phyloP scores from a whole-genome alignment of 2,888 invertebrate species.

The Chalcosyrphus nemorum region DNA sequence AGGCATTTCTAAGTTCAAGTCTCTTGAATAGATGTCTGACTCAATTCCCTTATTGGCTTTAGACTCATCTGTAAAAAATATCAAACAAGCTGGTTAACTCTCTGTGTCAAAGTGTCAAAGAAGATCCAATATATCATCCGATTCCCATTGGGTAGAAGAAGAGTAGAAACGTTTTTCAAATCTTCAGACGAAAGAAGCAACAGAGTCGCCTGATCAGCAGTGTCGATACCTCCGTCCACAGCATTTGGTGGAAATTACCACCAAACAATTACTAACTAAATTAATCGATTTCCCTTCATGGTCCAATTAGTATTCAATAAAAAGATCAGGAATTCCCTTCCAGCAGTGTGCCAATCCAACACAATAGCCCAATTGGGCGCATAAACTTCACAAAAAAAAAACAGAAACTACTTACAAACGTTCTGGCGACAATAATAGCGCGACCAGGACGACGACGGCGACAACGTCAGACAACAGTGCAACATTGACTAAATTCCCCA shows the following conservation, averaged over 20 bases:
- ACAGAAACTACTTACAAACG: not conserved
- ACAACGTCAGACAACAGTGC: conserved; percentile 3
- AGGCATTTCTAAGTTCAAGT: too few relatives aligned
- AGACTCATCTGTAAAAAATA: too few relatives aligned
- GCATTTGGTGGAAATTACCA: not conserved
- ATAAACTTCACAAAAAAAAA: not conserved
- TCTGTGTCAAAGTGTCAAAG: too few relatives aligned
- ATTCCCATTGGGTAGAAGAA: too few relatives aligned
- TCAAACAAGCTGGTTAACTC: too few relatives aligned
- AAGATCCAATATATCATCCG: too few relatives aligned
- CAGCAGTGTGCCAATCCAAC: not conserved
- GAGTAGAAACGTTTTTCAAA: too few relatives aligned
- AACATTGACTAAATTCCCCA: conserved; percentile 15
- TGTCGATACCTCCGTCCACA: too few relatives aligned
- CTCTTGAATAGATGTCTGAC: too few relatives aligned
- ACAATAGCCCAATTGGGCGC: conserved; percentile 5
- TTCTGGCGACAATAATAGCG: not conserved
- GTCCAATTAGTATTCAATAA: conserved; percentile 47
- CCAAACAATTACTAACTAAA: conserved; percentile 21
- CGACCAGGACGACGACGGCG: not conserved
- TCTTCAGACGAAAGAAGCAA: too few relatives aligned
- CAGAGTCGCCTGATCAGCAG: too few relatives aligned
- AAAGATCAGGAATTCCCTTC: conserved; percentile 28
- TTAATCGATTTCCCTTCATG: conserved; percentile 24
- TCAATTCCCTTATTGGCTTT: too few relatives aligned